Percentiles rank a stretch among this genome's conserved stretches.
These are phyloP conservation scores for Hestina assimilis DNA, from an alignment of 1,140 invertebrate genomes.

Conservation along the genomic window DNA sequence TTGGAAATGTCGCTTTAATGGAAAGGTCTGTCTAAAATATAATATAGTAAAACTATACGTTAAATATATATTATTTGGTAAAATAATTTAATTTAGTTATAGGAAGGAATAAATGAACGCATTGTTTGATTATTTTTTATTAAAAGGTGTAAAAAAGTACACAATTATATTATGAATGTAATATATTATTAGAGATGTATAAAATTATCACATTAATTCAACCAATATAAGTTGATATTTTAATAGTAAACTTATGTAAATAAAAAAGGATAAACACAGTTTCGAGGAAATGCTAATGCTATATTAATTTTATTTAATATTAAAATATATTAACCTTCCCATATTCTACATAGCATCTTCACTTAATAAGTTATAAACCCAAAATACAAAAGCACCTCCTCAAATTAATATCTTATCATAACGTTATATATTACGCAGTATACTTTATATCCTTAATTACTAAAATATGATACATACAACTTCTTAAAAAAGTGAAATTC, in stretches of 20 bases:
- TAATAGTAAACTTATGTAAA: not conserved
- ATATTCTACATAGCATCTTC: not conserved
- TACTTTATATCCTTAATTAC: no score
- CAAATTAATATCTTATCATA: conserved; percentile 41
- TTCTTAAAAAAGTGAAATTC: no score
- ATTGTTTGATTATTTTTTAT: conserved; percentile 17
- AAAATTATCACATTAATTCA: conserved; percentile 31
- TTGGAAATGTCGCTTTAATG: no score
- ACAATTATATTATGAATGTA: conserved; percentile 16
- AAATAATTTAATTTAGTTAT: not conserved
- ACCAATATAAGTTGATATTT: not conserved
- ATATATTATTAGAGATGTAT: not conserved
- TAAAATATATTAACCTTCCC: not conserved
- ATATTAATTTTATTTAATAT: conserved; percentile 5
- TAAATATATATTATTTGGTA: no score
- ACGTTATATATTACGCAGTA: no score
- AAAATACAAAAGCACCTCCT: conserved; percentile 59
- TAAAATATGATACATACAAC: no score
- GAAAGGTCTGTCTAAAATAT: no score
- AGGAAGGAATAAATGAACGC: not conserved
- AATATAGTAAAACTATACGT: no score
- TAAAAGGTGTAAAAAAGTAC: conserved; percentile 34
- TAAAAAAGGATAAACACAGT: conserved; percentile 21
- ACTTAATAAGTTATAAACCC: conserved; percentile 2
- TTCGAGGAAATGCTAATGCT: conserved; percentile 59